Conservation (phyloP, 2,113 vertebrate species). For the Elephantulus edwardii region DNA sequence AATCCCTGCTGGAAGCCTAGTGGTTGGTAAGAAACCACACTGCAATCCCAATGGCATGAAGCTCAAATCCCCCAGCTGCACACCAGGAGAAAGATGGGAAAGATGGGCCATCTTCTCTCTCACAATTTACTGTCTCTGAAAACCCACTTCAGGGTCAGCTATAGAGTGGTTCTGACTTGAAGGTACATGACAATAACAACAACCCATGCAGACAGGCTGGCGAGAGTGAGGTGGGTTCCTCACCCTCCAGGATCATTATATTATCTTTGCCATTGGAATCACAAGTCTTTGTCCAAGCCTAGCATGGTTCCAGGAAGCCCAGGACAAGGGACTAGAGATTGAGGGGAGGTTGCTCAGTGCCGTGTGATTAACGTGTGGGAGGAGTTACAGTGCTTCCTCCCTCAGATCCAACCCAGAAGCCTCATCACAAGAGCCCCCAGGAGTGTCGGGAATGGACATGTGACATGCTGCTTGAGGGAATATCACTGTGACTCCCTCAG, state of each 20-base stretch:
- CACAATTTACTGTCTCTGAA: too few relatives aligned
- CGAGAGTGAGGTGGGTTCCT: neutral
- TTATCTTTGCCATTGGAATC: neutral
- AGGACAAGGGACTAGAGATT: fast-evolving
- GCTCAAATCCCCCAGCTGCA: too few relatives aligned
- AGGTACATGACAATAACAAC: too few relatives aligned
- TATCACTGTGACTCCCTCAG: neutral
- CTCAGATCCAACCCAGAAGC: neutral
- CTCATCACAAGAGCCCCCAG: neutral
- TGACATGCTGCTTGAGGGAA: neutral
- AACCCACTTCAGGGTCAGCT: too few relatives aligned
- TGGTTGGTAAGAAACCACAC: too few relatives aligned
- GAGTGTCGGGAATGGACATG: neutral
- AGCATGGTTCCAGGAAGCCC: neutral
- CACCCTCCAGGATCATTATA: fast-evolving
- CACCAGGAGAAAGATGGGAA: too few relatives aligned
- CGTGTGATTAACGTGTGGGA: fast-evolving
- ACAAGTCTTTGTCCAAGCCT: neutral
- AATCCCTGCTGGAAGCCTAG: neutral
- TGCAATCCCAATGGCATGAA: too few relatives aligned
- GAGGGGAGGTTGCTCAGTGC: fast-evolving
- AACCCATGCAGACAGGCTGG: neutral
- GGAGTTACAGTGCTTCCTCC: neutral
- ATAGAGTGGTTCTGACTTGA: too few relatives aligned
- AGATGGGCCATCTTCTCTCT: too few relatives aligned